A percentile compares a stretch with the other conserved stretches of the same genome.
Conservation (phyloP, 2,888 invertebrate species). For the Andrena marginata region DNA sequence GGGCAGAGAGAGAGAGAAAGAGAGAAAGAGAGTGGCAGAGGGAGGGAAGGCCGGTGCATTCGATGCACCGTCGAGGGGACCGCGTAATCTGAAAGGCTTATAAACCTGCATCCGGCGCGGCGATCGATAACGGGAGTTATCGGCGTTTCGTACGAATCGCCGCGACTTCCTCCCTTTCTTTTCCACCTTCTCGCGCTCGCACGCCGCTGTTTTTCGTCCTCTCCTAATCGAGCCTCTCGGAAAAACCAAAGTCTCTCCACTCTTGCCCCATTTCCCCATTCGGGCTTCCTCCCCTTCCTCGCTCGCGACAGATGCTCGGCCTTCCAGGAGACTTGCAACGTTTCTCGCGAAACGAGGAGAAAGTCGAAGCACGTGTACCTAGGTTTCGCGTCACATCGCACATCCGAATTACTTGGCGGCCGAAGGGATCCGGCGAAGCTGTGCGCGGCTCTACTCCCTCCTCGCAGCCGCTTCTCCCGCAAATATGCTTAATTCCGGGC, state of each 20-base stretch:
- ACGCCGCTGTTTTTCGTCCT: constrained; percentile 16
- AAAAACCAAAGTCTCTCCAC: constrained; percentile 1
- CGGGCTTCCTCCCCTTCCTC: background rate
- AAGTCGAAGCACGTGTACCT: background rate
- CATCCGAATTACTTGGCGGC: background rate
- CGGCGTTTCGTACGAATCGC: constrained; percentile 74
- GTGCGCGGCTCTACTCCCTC: background rate
- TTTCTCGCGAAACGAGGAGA: too few species aligned
- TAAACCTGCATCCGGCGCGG: constrained; percentile 79
- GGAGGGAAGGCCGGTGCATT: constrained; percentile 57
- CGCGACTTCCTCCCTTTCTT: constrained; percentile 52
- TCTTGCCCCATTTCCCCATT: background rate
- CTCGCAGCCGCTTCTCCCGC: background rate
- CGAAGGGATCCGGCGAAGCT: background rate
- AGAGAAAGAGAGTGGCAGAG: background rate
- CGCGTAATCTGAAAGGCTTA: constrained; percentile 79
- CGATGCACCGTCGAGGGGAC: constrained; percentile 71
- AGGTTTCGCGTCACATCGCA: background rate
- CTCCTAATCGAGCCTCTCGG: background rate
- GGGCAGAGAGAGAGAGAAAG: constrained; percentile 19
- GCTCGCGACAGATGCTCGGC: background rate
- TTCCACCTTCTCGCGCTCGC: constrained; percentile 47
- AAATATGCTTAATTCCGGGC: constrained; percentile 54
- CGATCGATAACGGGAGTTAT: constrained; percentile 80
- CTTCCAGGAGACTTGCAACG: background rate